These are phyloP conservation scores for Spinibarbus caldwelli DNA, from an alignment of 2,797 vertebrate species.

Conservation along the genomic window DNA sequence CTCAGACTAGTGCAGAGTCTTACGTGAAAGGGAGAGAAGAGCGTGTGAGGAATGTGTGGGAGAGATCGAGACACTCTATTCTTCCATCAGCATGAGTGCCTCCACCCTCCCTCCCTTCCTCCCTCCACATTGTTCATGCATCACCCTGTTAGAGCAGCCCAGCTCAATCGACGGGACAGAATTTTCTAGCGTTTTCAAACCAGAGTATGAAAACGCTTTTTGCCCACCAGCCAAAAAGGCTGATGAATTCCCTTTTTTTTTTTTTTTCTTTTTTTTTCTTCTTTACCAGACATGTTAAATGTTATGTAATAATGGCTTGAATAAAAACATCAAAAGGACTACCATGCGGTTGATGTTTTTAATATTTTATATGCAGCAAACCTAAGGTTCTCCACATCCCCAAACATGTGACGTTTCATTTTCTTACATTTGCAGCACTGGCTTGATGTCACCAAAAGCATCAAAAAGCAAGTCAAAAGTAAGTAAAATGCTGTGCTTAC, in stretches of 20 bases:
- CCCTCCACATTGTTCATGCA: constrained; percentile 67
- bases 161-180: constrained; percentile 51
- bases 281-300: too few relatives aligned
- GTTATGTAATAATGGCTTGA: too few relatives aligned
- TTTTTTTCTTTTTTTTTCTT: too few relatives aligned
- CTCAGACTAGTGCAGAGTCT: background rate
- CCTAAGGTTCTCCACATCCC: background rate
- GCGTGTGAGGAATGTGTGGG: constrained; percentile 80
- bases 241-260: background rate
- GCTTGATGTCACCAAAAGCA: constrained; percentile 97
- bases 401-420: background rate
- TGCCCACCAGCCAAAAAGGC: background rate
- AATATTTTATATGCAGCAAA: background rate
- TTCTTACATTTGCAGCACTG: constrained; percentile 85
- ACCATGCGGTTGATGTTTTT: background rate
- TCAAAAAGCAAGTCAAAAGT: constrained; percentile 99
- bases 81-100: constrained; percentile 50
- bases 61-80: constrained; percentile 76
- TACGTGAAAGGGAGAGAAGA: constrained; percentile 62
- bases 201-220: background rate
- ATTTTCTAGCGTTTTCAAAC: constrained; percentile 31
- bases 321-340: background rate
- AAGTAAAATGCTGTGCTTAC: constrained; percentile 71
- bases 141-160: constrained; percentile 59
- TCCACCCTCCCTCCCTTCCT: constrained; percentile 39